Percentiles rank a stretch among this genome's conserved stretches.
These are phyloP conservation scores for Acropora tenuis DNA, from an alignment of 64 coral and sea anemone genomes.

Conservation along the genomic window DNA sequence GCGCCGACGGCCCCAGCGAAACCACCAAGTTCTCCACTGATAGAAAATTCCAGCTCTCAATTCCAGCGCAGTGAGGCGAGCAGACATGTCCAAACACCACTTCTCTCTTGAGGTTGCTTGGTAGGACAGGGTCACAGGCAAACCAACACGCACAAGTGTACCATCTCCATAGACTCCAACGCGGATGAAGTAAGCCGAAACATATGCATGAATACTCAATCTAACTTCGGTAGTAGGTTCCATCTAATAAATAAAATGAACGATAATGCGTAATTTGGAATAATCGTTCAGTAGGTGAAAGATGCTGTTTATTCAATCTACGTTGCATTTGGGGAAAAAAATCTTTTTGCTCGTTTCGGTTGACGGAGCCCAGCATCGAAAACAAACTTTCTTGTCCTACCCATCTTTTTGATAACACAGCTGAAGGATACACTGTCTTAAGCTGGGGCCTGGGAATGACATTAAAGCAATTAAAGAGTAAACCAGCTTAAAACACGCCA, in stretches of 20 bases:
- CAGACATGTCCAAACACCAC: neutral
- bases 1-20: neutral
- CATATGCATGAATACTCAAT: neutral
- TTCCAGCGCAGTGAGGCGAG: neutral
- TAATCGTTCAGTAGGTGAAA: too few species aligned
- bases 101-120: neutral
- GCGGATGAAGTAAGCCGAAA: neutral
- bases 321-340: too few species aligned
- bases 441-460: too few species aligned
- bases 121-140: constrained; percentile 37
- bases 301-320: too few species aligned
- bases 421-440: too few species aligned
- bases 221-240: neutral
- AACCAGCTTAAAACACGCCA: too few species aligned
- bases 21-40: constrained; percentile 28
- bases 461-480: too few species aligned
- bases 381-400: too few species aligned
- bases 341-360: too few species aligned
- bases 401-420: too few species aligned
- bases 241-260: neutral
- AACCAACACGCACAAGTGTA: neutral
- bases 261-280: too few species aligned
- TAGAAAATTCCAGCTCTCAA: constrained; percentile 37
- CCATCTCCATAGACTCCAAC: constrained; percentile 32
- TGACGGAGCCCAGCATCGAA: too few species aligned